A percentile compares a stretch with the other conserved stretches of the same genome.
Evolutionary conservation across 1,140 invertebrate genomes (phyloP).

Genomic region (Trypoxylus dichotomus): DNA sequence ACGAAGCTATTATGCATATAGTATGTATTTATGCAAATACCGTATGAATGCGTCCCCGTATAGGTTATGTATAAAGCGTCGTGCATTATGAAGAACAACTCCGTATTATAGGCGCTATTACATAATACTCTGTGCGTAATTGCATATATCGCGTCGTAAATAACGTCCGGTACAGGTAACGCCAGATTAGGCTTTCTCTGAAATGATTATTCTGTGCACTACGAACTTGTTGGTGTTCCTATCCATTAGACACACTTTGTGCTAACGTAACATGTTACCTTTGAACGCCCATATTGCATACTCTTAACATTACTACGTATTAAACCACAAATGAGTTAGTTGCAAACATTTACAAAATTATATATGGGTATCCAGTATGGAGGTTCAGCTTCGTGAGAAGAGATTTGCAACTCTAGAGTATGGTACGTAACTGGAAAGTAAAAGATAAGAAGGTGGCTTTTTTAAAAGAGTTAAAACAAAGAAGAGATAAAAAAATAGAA

Average conservation of each 20-base stretch:
- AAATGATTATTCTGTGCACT: not conserved
- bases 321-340: too few relatives aligned
- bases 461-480: too few relatives aligned
- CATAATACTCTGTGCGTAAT: constrained; percentile 12
- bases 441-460: too few relatives aligned
- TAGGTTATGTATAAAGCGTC: not conserved
- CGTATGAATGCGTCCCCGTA: not conserved
- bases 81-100: not conserved
- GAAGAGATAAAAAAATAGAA: too few relatives aligned
- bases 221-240: not conserved
- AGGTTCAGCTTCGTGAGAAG: too few relatives aligned
- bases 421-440: too few relatives aligned
- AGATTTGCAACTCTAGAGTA: too few relatives aligned
- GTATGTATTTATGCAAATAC: constrained; percentile 22
- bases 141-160: not conserved
- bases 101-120: not conserved
- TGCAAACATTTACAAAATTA: too few relatives aligned
- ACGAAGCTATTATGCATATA: constrained; percentile 1
- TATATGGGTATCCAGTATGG: too few relatives aligned
- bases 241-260: not conserved
- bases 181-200: not conserved
- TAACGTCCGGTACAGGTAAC: constrained; percentile 6
- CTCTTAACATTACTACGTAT: too few relatives aligned
- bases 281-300: not conserved
- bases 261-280: not conserved